phyloP scores from a whole-genome alignment of 2,113 vertebrate species.

The Galbula dea region DNA sequence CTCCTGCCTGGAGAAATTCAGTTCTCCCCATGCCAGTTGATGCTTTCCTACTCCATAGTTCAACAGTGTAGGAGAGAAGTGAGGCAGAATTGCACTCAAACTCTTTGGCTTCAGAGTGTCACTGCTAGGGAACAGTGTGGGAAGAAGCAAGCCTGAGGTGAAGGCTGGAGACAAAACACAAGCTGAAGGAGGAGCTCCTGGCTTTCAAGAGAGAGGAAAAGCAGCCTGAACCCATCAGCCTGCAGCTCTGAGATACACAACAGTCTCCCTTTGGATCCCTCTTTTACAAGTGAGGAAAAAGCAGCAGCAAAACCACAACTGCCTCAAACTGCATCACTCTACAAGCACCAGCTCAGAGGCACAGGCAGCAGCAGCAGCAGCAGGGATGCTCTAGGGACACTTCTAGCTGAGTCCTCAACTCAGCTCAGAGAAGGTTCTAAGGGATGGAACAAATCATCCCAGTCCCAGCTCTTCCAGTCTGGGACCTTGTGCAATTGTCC shows the following conservation, averaged over 20 bases:
- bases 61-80: neutral
- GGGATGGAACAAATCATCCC: too few species aligned
- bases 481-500: neutral
- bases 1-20: neutral
- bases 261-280: accelerated
- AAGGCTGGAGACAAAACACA: neutral
- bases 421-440: too few species aligned
- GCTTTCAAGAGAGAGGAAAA: neutral
- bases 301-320: neutral
- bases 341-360: neutral
- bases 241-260: neutral
- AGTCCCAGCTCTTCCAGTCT: neutral
- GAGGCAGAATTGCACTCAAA: neutral
- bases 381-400: accelerated
- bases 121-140: neutral
- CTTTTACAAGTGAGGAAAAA: accelerated
- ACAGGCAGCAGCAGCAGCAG: neutral
- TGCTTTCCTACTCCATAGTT: neutral
- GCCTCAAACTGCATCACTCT: neutral
- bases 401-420: neutral
- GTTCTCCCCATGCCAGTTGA: neutral
- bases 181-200: neutral
- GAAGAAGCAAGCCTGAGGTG: neutral
- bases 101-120: neutral
- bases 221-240: neutral